Evolutionary conservation across 2,113 vertebrate species (phyloP), one percentile per base, ranked within the genome.

Genomic region (Protobothrops mucrosquamatus): DNA sequence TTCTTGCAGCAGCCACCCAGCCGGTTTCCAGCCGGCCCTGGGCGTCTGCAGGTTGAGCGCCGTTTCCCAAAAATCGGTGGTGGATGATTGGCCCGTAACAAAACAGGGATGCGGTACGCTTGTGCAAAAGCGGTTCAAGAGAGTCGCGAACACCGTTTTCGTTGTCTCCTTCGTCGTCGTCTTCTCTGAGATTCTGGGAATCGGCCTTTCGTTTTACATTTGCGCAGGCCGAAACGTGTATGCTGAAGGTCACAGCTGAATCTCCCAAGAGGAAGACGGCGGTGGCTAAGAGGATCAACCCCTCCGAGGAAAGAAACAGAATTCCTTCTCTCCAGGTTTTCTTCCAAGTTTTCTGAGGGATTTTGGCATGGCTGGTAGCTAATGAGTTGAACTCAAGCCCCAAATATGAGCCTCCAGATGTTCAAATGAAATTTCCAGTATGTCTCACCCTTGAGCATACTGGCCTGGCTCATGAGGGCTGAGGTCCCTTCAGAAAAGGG

Each of bases 71-170:
- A 22, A 81, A 20, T 3, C 74, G 18, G 34, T 8, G 34, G 18
- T 43, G 34, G 56, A 23, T 2, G 74, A 81, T 18, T 81, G 74
- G 74, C 74, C 74, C 0, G 34, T 81, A 34, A 43, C 39, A 43
- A 81, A 39, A 20, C 74, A 81, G 18, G 74, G 74, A 81, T 81
- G 74, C 18, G 7, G 34, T 9, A 22, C 6, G 18, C 18, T 7
- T 20, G 18, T 81, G 34, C 74, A 8, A 43, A 81, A 81, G 34
- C 8, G 34, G 74, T 81, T 81, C 6, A 81, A 39, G 34, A 22
- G 0, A 1, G 18, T 22, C 2, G 1, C 8, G 3, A 7, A 43
- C 3, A 3, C 2, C 7, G 1, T 43, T 39, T 39, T 39, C 74
- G 7, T 81, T 3, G 0, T 9, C 7, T 81, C 74, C 18, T 22